phyloP scores from a whole-genome alignment of 2,888 invertebrate genomes.

The Parnassius glacialis region DNA sequence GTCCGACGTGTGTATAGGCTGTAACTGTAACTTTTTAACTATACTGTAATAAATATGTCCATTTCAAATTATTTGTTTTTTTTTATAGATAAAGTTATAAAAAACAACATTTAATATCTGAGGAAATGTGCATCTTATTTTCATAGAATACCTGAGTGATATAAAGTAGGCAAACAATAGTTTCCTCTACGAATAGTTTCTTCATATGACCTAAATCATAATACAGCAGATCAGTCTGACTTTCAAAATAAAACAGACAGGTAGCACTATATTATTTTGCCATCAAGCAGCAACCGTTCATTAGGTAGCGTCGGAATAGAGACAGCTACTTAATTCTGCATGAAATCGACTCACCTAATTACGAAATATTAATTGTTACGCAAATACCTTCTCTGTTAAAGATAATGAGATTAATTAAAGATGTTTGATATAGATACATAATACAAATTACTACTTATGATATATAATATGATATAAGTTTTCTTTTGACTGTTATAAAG shows the following conservation, averaged over 20 bases:
- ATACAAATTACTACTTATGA: too few species aligned
- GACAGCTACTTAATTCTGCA: conserved; percentile 28
- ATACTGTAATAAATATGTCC: too few species aligned
- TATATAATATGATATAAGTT: neutral
- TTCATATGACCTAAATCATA: conserved; percentile 11
- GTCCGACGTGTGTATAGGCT: too few species aligned
- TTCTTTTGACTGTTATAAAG: neutral
- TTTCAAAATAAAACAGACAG: conserved; percentile 28
- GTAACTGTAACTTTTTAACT: too few species aligned
- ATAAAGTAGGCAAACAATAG: conserved; percentile 1
- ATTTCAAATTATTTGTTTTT: too few species aligned
- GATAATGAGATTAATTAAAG: neutral
- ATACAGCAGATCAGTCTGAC: conserved; percentile 13
- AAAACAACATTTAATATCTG: too few species aligned
- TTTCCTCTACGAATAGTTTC: neutral
- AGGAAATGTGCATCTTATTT: too few species aligned
- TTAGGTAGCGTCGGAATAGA: conserved; percentile 29
- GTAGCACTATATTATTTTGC: conserved; percentile 28
- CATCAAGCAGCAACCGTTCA: conserved; percentile 30
- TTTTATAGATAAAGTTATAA: too few species aligned
- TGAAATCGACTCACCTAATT: conserved; percentile 29
- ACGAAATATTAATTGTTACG: conserved; percentile 21
- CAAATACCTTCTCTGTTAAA: neutral
- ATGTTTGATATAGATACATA: neutral
- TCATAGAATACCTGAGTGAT: neutral